A percentile compares a stretch with the other conserved stretches of the same genome.
Conservation (phyloP, 2,113 vertebrate species). For the Gavia stellata region DNA sequence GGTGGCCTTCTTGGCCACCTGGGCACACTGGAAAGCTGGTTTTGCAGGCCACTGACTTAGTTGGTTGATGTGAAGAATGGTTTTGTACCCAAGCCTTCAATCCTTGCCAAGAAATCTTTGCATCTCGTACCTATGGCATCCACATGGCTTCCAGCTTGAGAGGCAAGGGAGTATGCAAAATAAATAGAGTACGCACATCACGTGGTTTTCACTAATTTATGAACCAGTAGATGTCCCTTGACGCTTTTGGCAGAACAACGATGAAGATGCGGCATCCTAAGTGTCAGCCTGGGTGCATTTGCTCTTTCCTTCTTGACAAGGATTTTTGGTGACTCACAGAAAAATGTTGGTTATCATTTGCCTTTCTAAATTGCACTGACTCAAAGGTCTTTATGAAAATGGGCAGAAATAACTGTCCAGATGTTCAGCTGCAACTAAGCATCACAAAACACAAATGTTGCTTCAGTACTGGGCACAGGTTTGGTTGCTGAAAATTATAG, state of each 20-base stretch:
- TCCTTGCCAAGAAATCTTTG: neutral
- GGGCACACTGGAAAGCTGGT: neutral
- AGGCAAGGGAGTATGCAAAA: neutral
- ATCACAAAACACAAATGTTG: neutral
- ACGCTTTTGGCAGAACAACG: rapidly evolving
- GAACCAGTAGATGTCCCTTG: neutral
- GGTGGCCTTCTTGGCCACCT: too few relatives aligned
- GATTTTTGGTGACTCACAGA: neutral
- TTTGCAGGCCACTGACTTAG: neutral
- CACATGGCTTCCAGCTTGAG: neutral
- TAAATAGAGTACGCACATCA: neutral
- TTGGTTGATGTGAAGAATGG: neutral
- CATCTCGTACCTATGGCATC: too few relatives aligned
- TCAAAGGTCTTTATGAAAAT: neutral
- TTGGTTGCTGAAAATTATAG: neutral
- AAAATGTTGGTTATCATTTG: neutral
- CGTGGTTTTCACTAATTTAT: neutral
- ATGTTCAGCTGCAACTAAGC: neutral
- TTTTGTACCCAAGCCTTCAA: neutral
- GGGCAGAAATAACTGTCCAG: neutral
- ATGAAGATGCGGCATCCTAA: neutral
- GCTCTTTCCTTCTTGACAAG: neutral
- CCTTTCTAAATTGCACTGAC: neutral
- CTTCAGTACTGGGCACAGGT: neutral
- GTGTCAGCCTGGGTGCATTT: neutral